phyloP scores from a whole-genome alignment of 1,140 invertebrate species.

The Thaumatotibia leucotreta region DNA sequence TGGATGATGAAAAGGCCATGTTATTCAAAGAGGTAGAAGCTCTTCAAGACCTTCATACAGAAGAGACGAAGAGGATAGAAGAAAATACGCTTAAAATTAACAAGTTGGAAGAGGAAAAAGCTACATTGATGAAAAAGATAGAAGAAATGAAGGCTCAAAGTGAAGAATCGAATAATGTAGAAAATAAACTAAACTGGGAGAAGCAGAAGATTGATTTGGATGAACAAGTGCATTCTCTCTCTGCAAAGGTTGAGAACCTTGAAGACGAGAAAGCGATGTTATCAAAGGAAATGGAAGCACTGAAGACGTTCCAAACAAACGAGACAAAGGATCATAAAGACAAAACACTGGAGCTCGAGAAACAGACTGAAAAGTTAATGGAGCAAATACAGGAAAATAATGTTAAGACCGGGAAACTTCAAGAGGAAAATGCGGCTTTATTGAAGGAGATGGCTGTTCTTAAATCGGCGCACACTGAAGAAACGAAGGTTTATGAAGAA shows the following conservation, averaged over 20 bases:
- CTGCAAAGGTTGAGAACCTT: neutral
- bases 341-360: slow-evolving; percentile 21
- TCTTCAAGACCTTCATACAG: neutral
- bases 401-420: neutral
- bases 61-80: neutral
- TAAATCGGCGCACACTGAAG: neutral
- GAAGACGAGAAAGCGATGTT: neutral
- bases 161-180: neutral
- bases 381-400: neutral
- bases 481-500: neutral
- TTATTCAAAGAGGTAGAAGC: neutral
- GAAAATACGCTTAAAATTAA: neutral
- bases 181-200: neutral
- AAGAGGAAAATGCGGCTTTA: neutral
- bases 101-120: neutral
- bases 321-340: neutral
- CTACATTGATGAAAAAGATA: neutral
- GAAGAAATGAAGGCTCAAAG: neutral
- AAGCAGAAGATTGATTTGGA: neutral
- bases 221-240: neutral
- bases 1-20: neutral
- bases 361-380: slow-evolving; percentile 42
- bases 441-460: neutral
- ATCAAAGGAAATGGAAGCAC: neutral
- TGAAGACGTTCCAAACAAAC: neutral